Percentiles rank a stretch among this genome's conserved stretches.
These are phyloP conservation scores for Syngnathoides biaculeatus DNA, from an alignment of 2,113 vertebrate species.

Conservation along the genomic window DNA sequence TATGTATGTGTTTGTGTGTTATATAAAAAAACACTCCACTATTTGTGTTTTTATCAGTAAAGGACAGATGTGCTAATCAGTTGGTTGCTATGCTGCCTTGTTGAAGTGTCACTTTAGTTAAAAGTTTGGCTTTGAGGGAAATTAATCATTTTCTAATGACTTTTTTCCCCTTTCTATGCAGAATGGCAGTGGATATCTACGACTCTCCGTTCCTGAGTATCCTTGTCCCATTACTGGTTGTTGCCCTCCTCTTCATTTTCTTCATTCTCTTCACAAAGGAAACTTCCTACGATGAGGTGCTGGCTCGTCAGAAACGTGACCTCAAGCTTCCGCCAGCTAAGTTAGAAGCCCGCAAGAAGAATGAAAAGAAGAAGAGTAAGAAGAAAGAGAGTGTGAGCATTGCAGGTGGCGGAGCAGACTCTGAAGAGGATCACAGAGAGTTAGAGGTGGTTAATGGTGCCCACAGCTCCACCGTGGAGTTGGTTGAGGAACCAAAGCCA, in stretches of 20 bases:
- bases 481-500: constrained; percentile 68
- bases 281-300: constrained; percentile 93
- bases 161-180: constrained; percentile 33
- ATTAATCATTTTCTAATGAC: neutral
- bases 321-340: constrained; percentile 81
- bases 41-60: no score
- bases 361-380: constrained; percentile 94
- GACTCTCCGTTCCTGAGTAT: constrained; percentile 94
- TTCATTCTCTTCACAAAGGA: constrained; percentile 99
- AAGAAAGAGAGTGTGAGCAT: constrained; percentile 86
- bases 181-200: constrained; percentile 92
- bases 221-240: constrained; percentile 89
- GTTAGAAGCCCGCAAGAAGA: constrained; percentile 87
- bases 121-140: neutral
- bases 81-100: no score
- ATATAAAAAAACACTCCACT: no score
- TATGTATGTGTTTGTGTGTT: no score
- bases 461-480: constrained; percentile 57
- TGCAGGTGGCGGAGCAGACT: constrained; percentile 81
- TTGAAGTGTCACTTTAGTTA: neutral
- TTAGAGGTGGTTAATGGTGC: constrained; percentile 80
- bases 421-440: constrained; percentile 86
- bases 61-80: no score
- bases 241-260: constrained; percentile 93
- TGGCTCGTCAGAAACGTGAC: constrained; percentile 90